A percentile compares a stretch with the other conserved stretches of the same genome.
phyloP scores from a whole-genome alignment of 2,888 invertebrate species.

The Halictus quadricinctus region DNA sequence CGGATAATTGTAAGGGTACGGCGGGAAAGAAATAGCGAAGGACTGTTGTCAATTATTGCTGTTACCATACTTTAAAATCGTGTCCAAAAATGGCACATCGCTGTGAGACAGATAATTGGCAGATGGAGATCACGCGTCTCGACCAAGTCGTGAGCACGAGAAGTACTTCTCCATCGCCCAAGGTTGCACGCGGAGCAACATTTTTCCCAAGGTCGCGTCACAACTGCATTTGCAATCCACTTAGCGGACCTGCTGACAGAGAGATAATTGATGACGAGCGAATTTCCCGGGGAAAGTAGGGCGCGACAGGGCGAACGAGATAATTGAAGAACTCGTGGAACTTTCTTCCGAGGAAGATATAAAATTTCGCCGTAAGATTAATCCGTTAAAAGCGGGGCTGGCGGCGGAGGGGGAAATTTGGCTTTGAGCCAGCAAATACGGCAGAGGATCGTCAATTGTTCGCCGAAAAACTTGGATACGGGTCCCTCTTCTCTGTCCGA shows the following conservation, averaged over 20 bases:
- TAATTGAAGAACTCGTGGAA: conserved; percentile 54
- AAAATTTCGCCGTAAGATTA: conserved; percentile 69
- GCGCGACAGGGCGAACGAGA: conserved; percentile 25
- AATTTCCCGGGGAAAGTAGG: conserved; percentile 33
- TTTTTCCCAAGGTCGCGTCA: conserved; percentile 35
- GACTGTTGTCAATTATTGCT: neutral
- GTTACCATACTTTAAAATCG: neutral
- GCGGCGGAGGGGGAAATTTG: conserved; percentile 48
- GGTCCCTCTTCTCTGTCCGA: conserved; percentile 15
- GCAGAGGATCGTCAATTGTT: conserved; percentile 54
- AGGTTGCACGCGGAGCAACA: conserved; percentile 20
- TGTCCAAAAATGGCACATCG: neutral
- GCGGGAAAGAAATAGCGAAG: neutral
- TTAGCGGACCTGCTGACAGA: conserved; percentile 46
- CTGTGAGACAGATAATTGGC: too few species aligned
- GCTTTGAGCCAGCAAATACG: conserved; percentile 65
- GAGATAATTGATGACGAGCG: conserved; percentile 61
- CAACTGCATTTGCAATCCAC: conserved; percentile 54
- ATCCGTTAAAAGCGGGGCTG: conserved; percentile 66
- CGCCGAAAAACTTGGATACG: conserved; percentile 65
- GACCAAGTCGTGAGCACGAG: neutral
- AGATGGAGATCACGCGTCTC: neutral
- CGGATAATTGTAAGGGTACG: neutral
- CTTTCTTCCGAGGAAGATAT: conserved; percentile 50
- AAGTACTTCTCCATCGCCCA: neutral